phyloP scores from a whole-genome alignment of 37 sponge, comb jelly and placozoan species.

The Halisarca cf. caerulea region DNA sequence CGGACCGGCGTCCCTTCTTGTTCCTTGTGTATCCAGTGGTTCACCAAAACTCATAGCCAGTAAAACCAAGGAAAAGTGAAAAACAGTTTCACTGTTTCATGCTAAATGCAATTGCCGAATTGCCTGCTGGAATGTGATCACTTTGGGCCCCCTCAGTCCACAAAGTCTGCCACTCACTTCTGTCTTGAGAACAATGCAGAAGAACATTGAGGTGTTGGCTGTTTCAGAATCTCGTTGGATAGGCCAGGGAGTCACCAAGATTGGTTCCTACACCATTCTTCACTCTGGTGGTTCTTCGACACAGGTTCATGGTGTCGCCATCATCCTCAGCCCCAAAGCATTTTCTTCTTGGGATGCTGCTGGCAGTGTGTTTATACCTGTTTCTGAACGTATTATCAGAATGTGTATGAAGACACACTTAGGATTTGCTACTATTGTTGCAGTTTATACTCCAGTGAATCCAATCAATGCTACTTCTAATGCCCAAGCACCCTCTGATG shows the following conservation, averaged over 20 bases:
- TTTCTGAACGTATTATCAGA: conserved; percentile 18
- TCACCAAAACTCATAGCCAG: conserved; percentile 6
- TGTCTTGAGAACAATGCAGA: background rate
- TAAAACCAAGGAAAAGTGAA: background rate
- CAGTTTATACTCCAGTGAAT: conserved; percentile 5
- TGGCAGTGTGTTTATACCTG: conserved; percentile 12
- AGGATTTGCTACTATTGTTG: conserved; percentile 13
- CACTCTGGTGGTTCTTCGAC: conserved; percentile 18
- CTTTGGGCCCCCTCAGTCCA: background rate
- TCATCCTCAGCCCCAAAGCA: conserved; percentile 17
- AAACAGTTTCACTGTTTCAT: conserved; percentile 26
- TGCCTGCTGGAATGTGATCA: conserved; percentile 7
- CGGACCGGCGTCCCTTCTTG: background rate
- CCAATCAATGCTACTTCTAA: conserved; percentile 24
- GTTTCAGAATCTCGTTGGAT: conserved; percentile 10
- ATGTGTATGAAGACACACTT: conserved; percentile 6
- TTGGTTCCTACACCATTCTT: conserved; percentile 23
- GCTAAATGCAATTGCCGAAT: conserved; percentile 11
- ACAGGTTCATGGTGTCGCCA: conserved; percentile 1
- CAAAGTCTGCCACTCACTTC: conserved; percentile 17
- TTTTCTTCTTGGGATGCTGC: background rate
- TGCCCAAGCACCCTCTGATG: conserved; percentile 23
- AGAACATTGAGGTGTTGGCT: conserved; percentile 3
- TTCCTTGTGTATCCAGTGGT: conserved; percentile 21
- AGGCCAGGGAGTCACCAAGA: conserved; percentile 9